Percentiles rank a stretch among this genome's conserved stretches.
Evolutionary conservation across 2,888 invertebrate genomes (phyloP).

Genomic region (Thyatira batis): DNA sequence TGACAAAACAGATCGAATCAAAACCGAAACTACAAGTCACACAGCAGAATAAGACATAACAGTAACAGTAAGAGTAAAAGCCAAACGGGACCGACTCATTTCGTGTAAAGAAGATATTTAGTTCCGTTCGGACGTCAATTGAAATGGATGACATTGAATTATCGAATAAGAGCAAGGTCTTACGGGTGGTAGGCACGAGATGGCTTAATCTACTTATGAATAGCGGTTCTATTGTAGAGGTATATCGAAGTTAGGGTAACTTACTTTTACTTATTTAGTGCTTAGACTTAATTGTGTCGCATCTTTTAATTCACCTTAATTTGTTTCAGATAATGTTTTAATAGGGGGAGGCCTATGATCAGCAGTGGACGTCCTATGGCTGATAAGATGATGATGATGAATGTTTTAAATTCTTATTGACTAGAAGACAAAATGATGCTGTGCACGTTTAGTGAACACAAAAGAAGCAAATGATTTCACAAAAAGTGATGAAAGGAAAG

Average conservation of each 20-base stretch:
- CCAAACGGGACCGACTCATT: conserved; percentile 23
- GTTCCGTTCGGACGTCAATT: conserved; percentile 22
- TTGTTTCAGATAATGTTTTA: too few relatives aligned
- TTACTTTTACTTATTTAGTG: neutral
- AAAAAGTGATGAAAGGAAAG: neutral
- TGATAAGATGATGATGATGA: too few relatives aligned
- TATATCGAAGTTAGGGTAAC: neutral
- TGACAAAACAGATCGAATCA: neutral
- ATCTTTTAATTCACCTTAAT: too few relatives aligned
- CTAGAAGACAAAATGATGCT: neutral
- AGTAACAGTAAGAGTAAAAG: conserved; percentile 9
- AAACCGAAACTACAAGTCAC: conserved; percentile 2
- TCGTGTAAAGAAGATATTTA: conserved; percentile 27
- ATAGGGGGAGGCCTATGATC: too few relatives aligned
- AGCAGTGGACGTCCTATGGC: too few relatives aligned
- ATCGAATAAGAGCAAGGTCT: conserved; percentile 35
- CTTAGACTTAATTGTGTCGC: too few relatives aligned
- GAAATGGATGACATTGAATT: conserved; percentile 36
- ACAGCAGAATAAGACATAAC: conserved; percentile 1
- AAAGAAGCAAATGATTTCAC: neutral
- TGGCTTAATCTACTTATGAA: neutral
- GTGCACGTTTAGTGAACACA: neutral
- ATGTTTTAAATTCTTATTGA: too few relatives aligned
- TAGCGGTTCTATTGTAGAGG: neutral
- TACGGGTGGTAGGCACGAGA: neutral